A percentile compares a stretch with the other conserved stretches of the same genome.
These are phyloP conservation scores for Bibio marci DNA, from an alignment of 2,888 invertebrate genomes.

Conservation along the genomic window DNA sequence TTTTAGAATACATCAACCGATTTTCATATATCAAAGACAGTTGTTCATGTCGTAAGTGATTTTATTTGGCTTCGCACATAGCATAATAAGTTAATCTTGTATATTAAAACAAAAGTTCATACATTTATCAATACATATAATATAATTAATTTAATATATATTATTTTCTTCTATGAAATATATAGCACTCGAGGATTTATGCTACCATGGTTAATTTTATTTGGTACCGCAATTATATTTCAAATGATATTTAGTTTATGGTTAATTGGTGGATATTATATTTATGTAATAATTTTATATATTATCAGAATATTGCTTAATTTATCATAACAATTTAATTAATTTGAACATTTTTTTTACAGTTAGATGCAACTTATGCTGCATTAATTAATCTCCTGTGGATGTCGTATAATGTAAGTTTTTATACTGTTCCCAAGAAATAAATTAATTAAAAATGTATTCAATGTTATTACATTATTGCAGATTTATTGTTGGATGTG, in stretches of 20 bases:
- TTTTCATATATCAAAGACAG: no score
- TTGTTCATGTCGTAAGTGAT: no score
- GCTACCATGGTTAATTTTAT: slow-evolving; percentile 59
- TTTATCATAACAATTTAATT: slow-evolving; percentile 1
- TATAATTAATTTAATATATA: slow-evolving; percentile 7
- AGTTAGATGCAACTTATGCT: slow-evolving; percentile 66
- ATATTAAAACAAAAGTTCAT: neutral
- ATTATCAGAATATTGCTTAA: no score
- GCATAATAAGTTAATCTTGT: no score
- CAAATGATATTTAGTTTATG: slow-evolving; percentile 68
- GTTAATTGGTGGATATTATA: slow-evolving; percentile 78
- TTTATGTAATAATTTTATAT: slow-evolving; percentile 60
- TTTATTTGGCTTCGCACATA: no score
- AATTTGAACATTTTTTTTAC: slow-evolving; percentile 17
- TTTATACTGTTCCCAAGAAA: neutral
- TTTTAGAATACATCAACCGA: no score
- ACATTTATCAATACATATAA: slow-evolving; percentile 1
- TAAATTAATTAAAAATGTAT: slow-evolving; percentile 1
- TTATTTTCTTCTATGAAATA: slow-evolving; percentile 41
- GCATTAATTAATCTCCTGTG: slow-evolving; percentile 61
- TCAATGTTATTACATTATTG: slow-evolving; percentile 20
- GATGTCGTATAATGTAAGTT: slow-evolving; percentile 73
- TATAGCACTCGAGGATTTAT: slow-evolving; percentile 62
- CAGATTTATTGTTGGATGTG: slow-evolving; percentile 79
- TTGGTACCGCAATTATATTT: slow-evolving; percentile 52